Conservation (phyloP, 1,140 invertebrate genomes). For the Eufriesea mexicana region DNA sequence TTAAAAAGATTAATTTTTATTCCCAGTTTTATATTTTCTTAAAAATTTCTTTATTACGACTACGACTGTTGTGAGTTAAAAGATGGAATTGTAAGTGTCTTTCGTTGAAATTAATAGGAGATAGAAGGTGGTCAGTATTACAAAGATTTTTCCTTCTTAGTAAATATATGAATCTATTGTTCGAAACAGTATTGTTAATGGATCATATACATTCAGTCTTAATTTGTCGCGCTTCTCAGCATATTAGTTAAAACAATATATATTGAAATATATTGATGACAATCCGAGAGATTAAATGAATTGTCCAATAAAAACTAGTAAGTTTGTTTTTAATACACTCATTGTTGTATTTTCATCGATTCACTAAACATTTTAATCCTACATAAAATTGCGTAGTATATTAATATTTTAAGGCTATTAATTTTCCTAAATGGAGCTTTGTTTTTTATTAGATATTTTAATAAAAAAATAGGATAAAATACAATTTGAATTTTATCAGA, state of each 20-base stretch:
- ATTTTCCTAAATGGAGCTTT: not conserved
- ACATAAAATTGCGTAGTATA: not conserved
- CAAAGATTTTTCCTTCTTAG: conserved; percentile 29
- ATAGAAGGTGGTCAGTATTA: not conserved
- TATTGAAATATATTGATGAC: not conserved
- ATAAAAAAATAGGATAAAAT: not conserved
- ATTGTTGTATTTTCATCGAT: not conserved
- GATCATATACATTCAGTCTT: not conserved
- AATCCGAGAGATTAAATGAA: not conserved
- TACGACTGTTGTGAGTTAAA: not conserved
- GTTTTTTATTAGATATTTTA: not conserved
- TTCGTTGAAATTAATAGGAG: conserved; percentile 8
- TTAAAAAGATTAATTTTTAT: not conserved
- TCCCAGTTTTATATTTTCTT: not conserved
- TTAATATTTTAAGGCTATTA: not conserved
- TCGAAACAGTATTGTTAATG: not conserved
- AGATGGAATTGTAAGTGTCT: not conserved
- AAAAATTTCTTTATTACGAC: not conserved
- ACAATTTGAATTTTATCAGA: not conserved
- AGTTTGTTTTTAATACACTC: not conserved
- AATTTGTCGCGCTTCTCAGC: not conserved
- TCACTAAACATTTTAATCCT: not conserved
- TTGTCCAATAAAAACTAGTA: not conserved
- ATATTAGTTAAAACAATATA: too few species aligned
- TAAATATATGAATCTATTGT: conserved; percentile 30